Evolutionary conservation across 2,113 vertebrate genomes (phyloP), one percentile per base, ranked within the genome.

Genomic region (Empidonax traillii): DNA sequence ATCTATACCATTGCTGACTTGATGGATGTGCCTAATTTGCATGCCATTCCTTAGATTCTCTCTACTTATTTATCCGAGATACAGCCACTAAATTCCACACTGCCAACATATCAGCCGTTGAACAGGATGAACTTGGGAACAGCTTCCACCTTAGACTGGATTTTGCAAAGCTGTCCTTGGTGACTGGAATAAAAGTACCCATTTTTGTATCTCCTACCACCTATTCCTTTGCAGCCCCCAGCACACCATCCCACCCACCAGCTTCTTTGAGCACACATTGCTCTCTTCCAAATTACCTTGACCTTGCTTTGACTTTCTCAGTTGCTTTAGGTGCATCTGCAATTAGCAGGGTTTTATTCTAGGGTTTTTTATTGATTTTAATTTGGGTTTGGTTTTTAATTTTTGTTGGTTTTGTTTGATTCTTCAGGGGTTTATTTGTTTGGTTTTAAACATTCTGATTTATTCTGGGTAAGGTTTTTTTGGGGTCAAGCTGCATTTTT

Each of bases 21-120:
- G 87, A 96, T 84, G 49, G 51, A 94, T 76, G 71, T 44, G 21
- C 24, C 47, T 75, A 72, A 88, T 96, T 89, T 95, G n/a, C 74
- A 83, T 72, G 56, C 27, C n/a, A 78, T 84, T 93, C 41, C 72
- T 87, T 63, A 87, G n/a, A 41, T 66, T 72, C 75, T 66, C 20
- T 1, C 37, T 77, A 9, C 41, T 87, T 93, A 82, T 62, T 92
- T 87, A 24, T 81, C 76, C 73, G 68, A 87, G n/a, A 25, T 24
- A 58, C 51, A 59, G 58, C 20, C 59, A 47, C 49, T 33, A 11
- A 77, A 90, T 47, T 58, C 53, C 37, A 53, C 5, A 0, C 24
- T 83, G 53, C 27, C 15, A 37, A 25, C 86, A 58, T 15, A 56
- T 5, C 11, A 65, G 44, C 11, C 53, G 21, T 3, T 52, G 59